Evolutionary conservation across 2,888 invertebrate species (phyloP), one percentile per base, ranked within the genome.

Genomic region (Cheilosia vernalis): DNA sequence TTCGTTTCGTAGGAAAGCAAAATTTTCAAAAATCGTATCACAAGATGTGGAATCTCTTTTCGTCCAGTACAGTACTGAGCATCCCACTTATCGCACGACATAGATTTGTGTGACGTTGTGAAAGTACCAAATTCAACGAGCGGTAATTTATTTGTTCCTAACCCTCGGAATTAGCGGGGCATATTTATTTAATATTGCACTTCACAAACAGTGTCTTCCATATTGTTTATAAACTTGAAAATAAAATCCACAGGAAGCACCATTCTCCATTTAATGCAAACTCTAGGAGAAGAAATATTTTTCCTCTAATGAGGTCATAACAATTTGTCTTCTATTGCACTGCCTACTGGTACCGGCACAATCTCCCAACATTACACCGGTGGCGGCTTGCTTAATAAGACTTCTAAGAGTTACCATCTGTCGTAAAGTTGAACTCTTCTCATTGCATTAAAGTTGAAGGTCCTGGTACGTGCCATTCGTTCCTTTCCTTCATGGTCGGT

Each of bases 381-480:
- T 10, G 55, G 19, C 53, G 53, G 27, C 64, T 33, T 58, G 21
- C 33, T 81, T 70, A 63, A 56, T 64, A 76, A 76, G 76, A 81
- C 70, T 60, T 64, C 60, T 69, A 69, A 76, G 53, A 76, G 66
- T 72, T 70, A 64, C 70, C 70, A 76, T 82, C 70, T 82, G 76
- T 70, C 70, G 64, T 76, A 82, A 76, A 76, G 81, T 82, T 66
- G 64, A 76, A 82, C 64, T 82, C 51, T 27, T 60, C 60, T 77
- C 60, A 66, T 72, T 77, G 76, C 60, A 77, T 82, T 82, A 72
- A 77, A 66, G 58, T 77, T 72, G 82, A 77, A 82, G 77, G 60
- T 82, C 72, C 77, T 81, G 60, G 76, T 77, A 82, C 82, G 77
- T 82, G 82, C 66, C 77, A 64, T 82, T 82, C 61, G 49, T 72